Evolutionary conservation across 2,888 invertebrate genomes (phyloP), one percentile per base, ranked within the genome.

Genomic region (Pterobdella sp.): DNA sequence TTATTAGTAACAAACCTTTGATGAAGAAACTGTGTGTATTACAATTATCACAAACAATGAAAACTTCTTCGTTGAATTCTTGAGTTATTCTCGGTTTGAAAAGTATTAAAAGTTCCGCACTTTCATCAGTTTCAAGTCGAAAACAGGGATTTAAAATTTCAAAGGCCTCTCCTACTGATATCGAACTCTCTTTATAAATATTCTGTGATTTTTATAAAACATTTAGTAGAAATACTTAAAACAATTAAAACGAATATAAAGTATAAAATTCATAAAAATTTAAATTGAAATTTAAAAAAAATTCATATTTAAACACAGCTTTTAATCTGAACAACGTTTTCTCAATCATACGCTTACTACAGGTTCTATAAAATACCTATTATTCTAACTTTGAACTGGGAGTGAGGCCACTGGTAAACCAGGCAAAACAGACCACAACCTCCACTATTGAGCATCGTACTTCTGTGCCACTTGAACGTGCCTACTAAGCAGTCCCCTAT

Each of bases 1-100:
- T 4, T 56, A 18, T 26, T 52, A 29, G 7, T 26, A 52, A 70
- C 74, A 65, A 75, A 82, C 83, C 83, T 80, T 78, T 80, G 1
- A 84, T 67, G 1, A 76, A 78, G 72, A 82, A 80, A 74, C 82
- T 79, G 68, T 78, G 79, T 35, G 81, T 80, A 37, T 83, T 81
- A 73, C 84, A 84, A 77, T 84, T 84, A 76, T 84, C 84, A 79
- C 84, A 84, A 60, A 82, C 78, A 56, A 84, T 77, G n/a, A 80
- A 78, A 67, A 84, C 76, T 36, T 80, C 79, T 72, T 81, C 79
- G 2, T 76, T 76, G 76, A 78, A 83, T 4, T 69, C 76, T 70
- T 79, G 78, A 26, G 79, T 78, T 29, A 75, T 70, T 1, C 76
- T 75, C 26, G 84, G 84, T n/a, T 76, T 77, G 74, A 84, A 84